phyloP scores from a whole-genome alignment of 2,113 vertebrate species.

The Barbus barbus region DNA sequence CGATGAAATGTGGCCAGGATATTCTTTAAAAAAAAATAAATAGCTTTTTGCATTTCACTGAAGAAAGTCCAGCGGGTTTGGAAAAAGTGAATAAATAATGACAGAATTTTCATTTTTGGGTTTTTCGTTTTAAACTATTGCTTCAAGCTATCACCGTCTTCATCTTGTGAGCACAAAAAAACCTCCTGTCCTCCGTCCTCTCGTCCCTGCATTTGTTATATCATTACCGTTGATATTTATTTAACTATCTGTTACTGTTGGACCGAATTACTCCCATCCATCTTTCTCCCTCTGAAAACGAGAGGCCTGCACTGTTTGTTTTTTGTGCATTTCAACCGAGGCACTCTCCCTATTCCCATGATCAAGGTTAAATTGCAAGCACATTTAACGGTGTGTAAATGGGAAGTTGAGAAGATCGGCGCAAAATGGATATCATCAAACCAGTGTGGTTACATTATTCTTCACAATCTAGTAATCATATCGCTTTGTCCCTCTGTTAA shows the following conservation, averaged over 20 bases:
- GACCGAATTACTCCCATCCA: slow-evolving; percentile 44
- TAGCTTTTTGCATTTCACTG: background rate
- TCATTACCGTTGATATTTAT: slow-evolving; percentile 59
- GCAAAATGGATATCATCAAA: slow-evolving; percentile 48
- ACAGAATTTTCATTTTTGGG: background rate
- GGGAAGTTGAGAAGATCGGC: slow-evolving; percentile 9
- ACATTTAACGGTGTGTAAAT: slow-evolving; percentile 49
- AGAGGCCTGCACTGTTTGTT: slow-evolving; percentile 53
- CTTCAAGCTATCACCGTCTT: slow-evolving; percentile 3
- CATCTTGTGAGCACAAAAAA: background rate
- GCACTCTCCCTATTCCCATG: slow-evolving; percentile 49
- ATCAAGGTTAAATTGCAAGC: slow-evolving; percentile 57
- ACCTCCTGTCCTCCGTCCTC: background rate
- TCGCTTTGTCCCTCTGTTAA: slow-evolving; percentile 45
- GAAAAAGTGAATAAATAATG: background rate
- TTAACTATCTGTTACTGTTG: slow-evolving; percentile 60
- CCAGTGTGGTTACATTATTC: slow-evolving; percentile 42
- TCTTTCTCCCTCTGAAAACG: slow-evolving; percentile 44
- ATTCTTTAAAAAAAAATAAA: too few species aligned
- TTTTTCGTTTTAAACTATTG: background rate
- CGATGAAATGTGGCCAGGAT: background rate
- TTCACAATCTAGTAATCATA: slow-evolving; percentile 49
- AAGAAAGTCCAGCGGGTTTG: slow-evolving; percentile 1
- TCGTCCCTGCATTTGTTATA: slow-evolving; percentile 43
- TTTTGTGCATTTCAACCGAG: slow-evolving; percentile 52